phyloP scores from a whole-genome alignment of 2,888 invertebrate species.

The Polyommatus iphigenia region DNA sequence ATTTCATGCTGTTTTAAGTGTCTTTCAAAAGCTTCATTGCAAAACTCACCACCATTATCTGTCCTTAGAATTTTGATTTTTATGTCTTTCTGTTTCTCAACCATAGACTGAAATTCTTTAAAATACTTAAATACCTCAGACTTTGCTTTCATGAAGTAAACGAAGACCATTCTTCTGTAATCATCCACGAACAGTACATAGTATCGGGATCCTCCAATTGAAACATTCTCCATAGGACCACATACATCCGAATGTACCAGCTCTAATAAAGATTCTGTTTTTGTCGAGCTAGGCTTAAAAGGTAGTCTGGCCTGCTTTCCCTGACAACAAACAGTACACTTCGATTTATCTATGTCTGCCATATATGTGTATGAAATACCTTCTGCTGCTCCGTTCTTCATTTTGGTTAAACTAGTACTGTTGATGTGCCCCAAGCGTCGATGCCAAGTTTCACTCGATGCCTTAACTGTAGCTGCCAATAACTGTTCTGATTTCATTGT shows the following conservation, averaged over 20 bases:
- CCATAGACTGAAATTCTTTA: constrained; percentile 23
- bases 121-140: constrained; percentile 36
- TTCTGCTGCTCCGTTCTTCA: constrained; percentile 37
- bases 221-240: not conserved
- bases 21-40: not conserved
- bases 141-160: constrained; percentile 27
- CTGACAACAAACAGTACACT: constrained; percentile 35
- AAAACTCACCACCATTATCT: not conserved
- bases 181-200: constrained; percentile 39
- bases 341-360: constrained; percentile 31
- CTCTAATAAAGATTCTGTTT: not conserved
- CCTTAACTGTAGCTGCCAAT: constrained; percentile 14
- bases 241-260: constrained; percentile 23
- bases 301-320: constrained; percentile 36
- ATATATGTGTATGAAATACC: constrained; percentile 34
- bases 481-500: constrained; percentile 17
- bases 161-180: constrained; percentile 37
- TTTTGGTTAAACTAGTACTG: constrained; percentile 36
- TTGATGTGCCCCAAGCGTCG: constrained; percentile 39
- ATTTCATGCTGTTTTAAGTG: constrained; percentile 22
- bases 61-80: constrained; percentile 18
- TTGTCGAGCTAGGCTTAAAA: constrained; percentile 23
- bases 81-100: constrained; percentile 29
- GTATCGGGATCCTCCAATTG: not conserved
- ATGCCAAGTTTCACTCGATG: constrained; percentile 33